Percentiles rank a stretch among this genome's conserved stretches.
These are phyloP conservation scores for Margaritifera margaritifera DNA, from an alignment of 2,888 invertebrate genomes.

Conservation along the genomic window DNA sequence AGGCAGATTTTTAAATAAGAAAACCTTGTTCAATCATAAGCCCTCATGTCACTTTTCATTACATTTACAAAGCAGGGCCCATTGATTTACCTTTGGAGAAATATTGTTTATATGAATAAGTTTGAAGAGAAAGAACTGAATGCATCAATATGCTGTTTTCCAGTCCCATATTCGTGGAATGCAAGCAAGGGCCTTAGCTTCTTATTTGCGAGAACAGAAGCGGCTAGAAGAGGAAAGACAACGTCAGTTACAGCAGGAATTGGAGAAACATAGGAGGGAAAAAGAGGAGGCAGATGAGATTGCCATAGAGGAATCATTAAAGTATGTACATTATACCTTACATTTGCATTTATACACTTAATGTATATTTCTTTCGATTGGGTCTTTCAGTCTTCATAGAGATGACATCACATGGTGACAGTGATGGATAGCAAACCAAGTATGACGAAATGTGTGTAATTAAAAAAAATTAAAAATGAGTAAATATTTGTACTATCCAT, in stretches of 20 bases:
- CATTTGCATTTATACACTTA: no score
- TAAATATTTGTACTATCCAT: no score
- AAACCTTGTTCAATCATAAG: no score
- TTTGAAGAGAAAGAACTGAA: not conserved
- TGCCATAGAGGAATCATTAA: conserved; percentile 58
- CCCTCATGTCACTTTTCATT: no score
- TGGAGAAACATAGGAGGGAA: conserved; percentile 40
- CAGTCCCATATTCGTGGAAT: conserved; percentile 56
- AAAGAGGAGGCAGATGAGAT: conserved; percentile 53
- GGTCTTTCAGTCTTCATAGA: not conserved
- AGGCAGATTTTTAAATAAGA: no score
- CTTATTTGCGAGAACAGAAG: conserved; percentile 45
- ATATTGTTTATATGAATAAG: no score
- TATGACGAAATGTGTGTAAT: conserved; percentile 3
- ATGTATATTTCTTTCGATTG: not conserved
- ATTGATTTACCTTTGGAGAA: no score
- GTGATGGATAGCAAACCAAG: not conserved
- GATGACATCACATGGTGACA: conserved; percentile 3
- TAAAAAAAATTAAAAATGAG: no score
- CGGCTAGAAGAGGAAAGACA: conserved; percentile 56
- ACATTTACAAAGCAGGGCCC: no score
- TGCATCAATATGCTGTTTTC: conserved; percentile 10
- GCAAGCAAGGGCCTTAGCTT: conserved; percentile 50
- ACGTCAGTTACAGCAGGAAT: conserved; percentile 51
- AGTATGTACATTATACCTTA: conserved; percentile 41